A percentile compares a stretch with the other conserved stretches of the same genome.
phyloP scores from a whole-genome alignment of 2,797 vertebrate species.

The Salmo trutta region DNA sequence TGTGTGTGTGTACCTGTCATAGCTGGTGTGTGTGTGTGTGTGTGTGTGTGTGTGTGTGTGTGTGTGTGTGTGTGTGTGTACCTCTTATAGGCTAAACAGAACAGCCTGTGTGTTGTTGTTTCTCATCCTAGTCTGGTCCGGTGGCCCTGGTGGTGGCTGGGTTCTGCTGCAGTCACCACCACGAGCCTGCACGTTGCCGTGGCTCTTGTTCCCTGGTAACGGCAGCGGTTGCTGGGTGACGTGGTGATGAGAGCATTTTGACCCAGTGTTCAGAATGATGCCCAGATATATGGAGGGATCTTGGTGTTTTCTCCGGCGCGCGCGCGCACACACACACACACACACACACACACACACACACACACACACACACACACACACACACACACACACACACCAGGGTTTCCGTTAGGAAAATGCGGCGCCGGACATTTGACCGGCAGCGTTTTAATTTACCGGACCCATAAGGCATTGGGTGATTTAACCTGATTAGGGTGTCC shows the following conservation, averaged over 20 bases:
- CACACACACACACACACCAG: not conserved
- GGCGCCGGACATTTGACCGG: too few relatives aligned
- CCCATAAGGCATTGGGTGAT: too few relatives aligned
- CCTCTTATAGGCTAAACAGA: too few relatives aligned
- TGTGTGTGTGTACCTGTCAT: too few relatives aligned
- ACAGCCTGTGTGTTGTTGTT: not conserved
- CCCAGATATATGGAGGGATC: not conserved
- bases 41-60: too few relatives aligned
- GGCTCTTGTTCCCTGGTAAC: constrained; percentile 59
- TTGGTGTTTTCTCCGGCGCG: not conserved
- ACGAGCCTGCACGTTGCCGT: constrained; percentile 32
- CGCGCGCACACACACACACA: too few relatives aligned
- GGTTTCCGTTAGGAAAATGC: too few relatives aligned
- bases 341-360: too few relatives aligned
- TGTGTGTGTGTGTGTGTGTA: too few relatives aligned
- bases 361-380: not conserved
- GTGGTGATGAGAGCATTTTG: constrained; percentile 14
- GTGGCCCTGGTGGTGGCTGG: constrained; percentile 9
- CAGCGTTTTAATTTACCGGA: too few relatives aligned
- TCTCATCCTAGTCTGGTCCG: constrained; percentile 23
- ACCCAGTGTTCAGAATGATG: constrained; percentile 10
- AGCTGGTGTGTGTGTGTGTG: too few relatives aligned
- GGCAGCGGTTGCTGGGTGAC: constrained; percentile 38
- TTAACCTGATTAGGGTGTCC: too few relatives aligned
- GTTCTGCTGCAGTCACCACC: constrained; percentile 30